Base-by-base conservation (phyloP, 1,140 invertebrate species). In the Drosophila lini region DNA sequence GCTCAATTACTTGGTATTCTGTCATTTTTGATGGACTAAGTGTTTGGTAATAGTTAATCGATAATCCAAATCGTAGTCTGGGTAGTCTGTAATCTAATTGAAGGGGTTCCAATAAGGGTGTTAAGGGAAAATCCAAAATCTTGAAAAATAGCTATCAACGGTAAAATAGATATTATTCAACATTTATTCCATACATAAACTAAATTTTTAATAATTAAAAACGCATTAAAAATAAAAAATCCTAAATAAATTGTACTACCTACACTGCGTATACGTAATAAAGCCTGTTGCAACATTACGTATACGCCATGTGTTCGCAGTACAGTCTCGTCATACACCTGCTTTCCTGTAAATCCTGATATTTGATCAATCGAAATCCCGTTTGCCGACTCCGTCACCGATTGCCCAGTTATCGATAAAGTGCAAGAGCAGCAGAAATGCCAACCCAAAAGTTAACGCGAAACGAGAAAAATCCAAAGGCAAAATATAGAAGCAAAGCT, bases 391-490 rank as follows among this genome's bases (percentile, higher is more conserved):
- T 22, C 50, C 50, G 32, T 53, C 50, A 67, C 62, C 47, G 60
- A 69, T 69, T 55, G 62, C 38, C 61, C 61, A 67, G 61, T 69
- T 69, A 69, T 69, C 61, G 62, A 69, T 55, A 69, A 69, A 56
- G 67, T 70, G 67, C 65, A 70, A 70, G 67, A 71, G 53, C 68
- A 58, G 36, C 31, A 41, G 74, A 85, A 84, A 52, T 25, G 48
- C 32, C 32, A 52, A 63, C 16, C 48, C 3, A 56, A 56, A 74
- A 48, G 57, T 63, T 25, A 47, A 38, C 3, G 16, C 11, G 74
- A 80, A 85, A 74, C 61, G 65, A 79, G 67, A 75, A 84, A 78
- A 78, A 81, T 74, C 80, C 81, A 82, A 68, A 78, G 59, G 69
- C 80, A 41, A 74, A 62, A 74, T 44, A 44, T 55, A 76, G 61